These are phyloP conservation scores for Catharus ustulatus DNA, from an alignment of 2,797 vertebrate species.

Conservation along the genomic window DNA sequence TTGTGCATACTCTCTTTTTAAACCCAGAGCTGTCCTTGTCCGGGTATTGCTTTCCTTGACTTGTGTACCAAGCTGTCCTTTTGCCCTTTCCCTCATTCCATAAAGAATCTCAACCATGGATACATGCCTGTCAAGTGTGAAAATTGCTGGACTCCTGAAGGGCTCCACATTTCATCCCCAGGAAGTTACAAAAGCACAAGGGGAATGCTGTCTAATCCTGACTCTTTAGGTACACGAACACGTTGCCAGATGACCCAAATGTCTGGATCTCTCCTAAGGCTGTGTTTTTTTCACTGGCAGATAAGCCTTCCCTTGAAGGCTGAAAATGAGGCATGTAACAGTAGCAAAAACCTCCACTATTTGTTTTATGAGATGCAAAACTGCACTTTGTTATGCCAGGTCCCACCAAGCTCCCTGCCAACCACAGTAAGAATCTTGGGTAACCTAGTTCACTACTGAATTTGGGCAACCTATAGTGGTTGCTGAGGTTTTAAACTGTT, in stretches of 20 bases:
- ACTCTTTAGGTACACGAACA: not conserved
- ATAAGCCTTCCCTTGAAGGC: not conserved
- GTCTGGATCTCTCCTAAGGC: not conserved
- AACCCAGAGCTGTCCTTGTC: not conserved
- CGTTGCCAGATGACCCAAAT: not conserved
- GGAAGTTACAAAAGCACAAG: not conserved
- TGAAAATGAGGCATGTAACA: not conserved
- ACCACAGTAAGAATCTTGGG: not conserved
- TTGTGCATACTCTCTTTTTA: not conserved
- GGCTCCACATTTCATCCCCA: not conserved
- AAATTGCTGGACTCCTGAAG: slow-evolving; percentile 10
- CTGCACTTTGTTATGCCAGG: not conserved
- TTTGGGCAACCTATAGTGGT: not conserved
- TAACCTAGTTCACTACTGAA: not conserved
- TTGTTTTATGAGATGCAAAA: not conserved
- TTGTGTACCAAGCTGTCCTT: not conserved
- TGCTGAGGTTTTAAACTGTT: not conserved
- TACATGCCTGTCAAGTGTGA: slow-evolving; percentile 4
- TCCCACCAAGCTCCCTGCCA: not conserved
- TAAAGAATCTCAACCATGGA: not conserved
- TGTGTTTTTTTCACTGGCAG: not conserved
- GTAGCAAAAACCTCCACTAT: not conserved
- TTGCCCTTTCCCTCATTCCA: not conserved
- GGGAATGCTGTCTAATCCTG: slow-evolving; percentile 22
- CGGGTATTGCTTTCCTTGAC: not conserved